These are phyloP conservation scores for Masticophis lateralis DNA, from an alignment of 2,797 vertebrate species.

Conservation along the genomic window DNA sequence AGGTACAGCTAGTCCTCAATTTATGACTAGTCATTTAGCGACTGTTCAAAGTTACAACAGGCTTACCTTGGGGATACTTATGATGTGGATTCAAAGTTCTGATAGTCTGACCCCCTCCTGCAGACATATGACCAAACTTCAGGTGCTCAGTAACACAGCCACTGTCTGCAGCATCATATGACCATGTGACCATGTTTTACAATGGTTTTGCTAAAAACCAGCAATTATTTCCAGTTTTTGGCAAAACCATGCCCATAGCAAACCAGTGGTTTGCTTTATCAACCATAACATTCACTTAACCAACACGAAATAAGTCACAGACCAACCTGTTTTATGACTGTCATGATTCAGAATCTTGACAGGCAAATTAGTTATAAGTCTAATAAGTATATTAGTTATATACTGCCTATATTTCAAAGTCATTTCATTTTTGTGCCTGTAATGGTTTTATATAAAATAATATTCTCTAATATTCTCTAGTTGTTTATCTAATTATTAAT, in stretches of 20 bases:
- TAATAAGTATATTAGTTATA: too few relatives aligned
- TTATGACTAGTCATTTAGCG: neutral
- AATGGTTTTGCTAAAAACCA: neutral
- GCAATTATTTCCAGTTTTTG: neutral
- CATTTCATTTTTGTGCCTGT: neutral
- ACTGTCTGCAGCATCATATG: neutral
- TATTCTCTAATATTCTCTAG: neutral
- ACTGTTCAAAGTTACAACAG: neutral
- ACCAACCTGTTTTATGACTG: neutral
- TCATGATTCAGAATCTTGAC: neutral
- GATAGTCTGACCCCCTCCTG: neutral
- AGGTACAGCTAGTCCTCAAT: neutral
- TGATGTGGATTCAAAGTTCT: neutral
- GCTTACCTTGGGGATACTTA: neutral
- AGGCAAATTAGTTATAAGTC: neutral
- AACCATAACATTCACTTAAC: neutral
- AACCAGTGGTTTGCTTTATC: neutral
- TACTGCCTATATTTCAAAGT: neutral
- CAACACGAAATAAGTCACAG: neutral
- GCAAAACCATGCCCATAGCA: neutral
- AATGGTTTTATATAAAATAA: neutral
- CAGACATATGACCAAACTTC: neutral
- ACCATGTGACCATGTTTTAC: neutral
- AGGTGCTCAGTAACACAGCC: neutral
- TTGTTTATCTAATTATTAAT: neutral